phyloP scores from a whole-genome alignment of 2,888 invertebrate genomes.

The Rotaria sp. region DNA sequence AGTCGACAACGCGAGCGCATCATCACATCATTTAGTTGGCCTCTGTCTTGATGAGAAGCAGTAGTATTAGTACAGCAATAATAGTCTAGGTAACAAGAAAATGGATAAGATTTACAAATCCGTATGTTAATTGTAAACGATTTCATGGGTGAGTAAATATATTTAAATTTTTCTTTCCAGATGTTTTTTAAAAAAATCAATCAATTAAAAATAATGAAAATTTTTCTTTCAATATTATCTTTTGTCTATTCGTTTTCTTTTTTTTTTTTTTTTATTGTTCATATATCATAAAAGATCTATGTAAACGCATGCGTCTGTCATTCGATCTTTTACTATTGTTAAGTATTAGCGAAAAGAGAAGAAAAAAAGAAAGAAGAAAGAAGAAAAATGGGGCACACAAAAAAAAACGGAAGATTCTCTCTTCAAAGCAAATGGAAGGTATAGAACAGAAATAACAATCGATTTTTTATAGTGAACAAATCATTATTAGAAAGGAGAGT shows the following conservation, averaged over 20 bases:
- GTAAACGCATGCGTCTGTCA: neutral
- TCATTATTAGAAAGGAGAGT: neutral
- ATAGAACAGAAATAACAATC: neutral
- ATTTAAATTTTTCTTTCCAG: neutral
- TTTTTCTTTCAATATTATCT: neutral
- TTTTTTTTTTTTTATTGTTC: neutral
- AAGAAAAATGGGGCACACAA: neutral
- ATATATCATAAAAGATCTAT: neutral
- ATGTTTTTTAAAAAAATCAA: neutral
- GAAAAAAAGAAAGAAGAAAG: neutral
- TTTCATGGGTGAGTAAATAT: neutral
- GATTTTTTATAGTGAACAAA: neutral
- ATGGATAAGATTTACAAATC: neutral
- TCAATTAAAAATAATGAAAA: neutral
- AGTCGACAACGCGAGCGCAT: neutral
- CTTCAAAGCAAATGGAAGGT: neutral
- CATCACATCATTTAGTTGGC: slow-evolving; percentile 10
- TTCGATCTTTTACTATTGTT: neutral
- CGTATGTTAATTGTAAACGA: neutral
- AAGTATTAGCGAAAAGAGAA: neutral
- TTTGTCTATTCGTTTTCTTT: no score
- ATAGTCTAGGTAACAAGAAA: neutral
- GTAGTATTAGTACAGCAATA: neutral
- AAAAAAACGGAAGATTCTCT: neutral
- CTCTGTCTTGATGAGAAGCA: neutral